Evolutionary conservation across 2,888 invertebrate genomes (phyloP).

Genomic region (Noctua fimbriata): DNA sequence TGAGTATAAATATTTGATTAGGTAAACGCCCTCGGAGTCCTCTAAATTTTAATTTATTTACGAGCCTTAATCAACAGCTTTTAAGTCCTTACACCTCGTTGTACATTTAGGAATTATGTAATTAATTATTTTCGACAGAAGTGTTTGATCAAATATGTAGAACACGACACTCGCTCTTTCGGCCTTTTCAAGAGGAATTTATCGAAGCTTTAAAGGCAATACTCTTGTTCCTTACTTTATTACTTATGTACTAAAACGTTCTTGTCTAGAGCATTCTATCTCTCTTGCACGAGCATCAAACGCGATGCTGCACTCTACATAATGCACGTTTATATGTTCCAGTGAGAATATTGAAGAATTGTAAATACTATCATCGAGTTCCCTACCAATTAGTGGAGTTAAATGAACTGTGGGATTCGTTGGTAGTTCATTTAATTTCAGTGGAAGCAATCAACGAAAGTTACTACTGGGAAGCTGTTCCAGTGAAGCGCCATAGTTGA

Average conservation of each 20-base stretch:
- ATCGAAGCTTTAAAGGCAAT: neutral
- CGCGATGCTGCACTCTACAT: neutral
- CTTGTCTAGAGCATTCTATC: neutral
- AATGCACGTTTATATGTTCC: slow-evolving; percentile 1
- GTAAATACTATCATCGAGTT: slow-evolving; percentile 11
- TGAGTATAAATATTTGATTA: slow-evolving; percentile 60
- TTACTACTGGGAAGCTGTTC: slow-evolving; percentile 57
- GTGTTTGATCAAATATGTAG: slow-evolving; percentile 35
- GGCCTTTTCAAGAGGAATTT: slow-evolving; percentile 10
- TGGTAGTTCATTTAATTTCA: slow-evolving; percentile 40
- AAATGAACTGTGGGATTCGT: slow-evolving; percentile 37
- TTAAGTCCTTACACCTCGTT: slow-evolving; percentile 60
- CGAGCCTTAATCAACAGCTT: slow-evolving; percentile 57
- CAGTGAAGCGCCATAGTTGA: slow-evolving; percentile 61
- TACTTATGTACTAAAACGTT: slow-evolving; percentile 16
- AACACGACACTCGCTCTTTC: slow-evolving; percentile 19
- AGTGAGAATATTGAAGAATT: slow-evolving; percentile 4
- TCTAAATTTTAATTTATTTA: slow-evolving; percentile 67
- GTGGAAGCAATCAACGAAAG: slow-evolving; percentile 59
- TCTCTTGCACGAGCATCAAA: slow-evolving; percentile 6
- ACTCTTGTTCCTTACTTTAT: slow-evolving; percentile 6
- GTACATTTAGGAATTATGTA: slow-evolving; percentile 27
- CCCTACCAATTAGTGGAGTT: slow-evolving; percentile 16
- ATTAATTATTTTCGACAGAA: slow-evolving; percentile 23
- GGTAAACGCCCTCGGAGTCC: slow-evolving; percentile 47